Evolutionary conservation across 2,797 vertebrate species (phyloP).

Genomic region (Numenius phaeopus): DNA sequence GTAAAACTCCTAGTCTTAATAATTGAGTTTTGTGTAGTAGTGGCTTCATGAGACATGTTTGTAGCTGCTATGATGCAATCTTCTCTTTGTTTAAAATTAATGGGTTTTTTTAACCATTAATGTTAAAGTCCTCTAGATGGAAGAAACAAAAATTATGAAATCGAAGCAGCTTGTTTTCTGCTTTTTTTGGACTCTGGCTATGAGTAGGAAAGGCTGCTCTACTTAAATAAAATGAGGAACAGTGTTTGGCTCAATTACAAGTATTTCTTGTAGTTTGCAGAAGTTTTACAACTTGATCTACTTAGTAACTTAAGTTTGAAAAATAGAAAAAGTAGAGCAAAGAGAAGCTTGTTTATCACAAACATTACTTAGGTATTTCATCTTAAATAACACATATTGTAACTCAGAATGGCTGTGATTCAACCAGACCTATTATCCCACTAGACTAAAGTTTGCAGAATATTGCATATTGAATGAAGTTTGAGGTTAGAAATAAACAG

Average conservation of each 20-base stretch:
- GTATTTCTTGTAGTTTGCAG: neutral
- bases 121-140: neutral
- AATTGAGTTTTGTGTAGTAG: neutral
- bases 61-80: neutral
- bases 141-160: neutral
- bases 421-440: neutral
- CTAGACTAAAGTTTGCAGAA: neutral
- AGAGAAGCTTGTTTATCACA: neutral
- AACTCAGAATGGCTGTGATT: neutral
- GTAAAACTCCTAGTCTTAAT: neutral
- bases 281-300: neutral
- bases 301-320: neutral
- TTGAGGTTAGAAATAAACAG: neutral
- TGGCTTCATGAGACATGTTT: neutral
- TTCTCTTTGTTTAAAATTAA: neutral
- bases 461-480: neutral
- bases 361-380: neutral
- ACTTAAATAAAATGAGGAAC: neutral
- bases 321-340: neutral
- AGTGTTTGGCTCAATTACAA: neutral
- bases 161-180: neutral
- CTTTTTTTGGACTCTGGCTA: neutral
- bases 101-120: neutral
- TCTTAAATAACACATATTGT: neutral
- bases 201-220: neutral